These are phyloP conservation scores for Halesus radiatus DNA, from an alignment of 1,140 invertebrate species.

Conservation along the genomic window DNA sequence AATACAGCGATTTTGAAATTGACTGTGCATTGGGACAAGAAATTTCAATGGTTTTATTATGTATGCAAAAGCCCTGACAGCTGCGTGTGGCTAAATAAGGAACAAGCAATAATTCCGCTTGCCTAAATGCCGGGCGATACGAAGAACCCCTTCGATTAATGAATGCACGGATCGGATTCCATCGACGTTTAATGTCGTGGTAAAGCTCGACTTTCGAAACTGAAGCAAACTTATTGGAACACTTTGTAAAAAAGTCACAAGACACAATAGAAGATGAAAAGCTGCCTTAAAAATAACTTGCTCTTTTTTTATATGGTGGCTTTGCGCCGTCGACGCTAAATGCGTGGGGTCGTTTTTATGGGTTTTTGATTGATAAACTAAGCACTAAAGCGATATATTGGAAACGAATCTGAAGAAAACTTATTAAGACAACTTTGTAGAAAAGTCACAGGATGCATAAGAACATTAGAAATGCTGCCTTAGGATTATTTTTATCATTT, in stretches of 20 bases:
- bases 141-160: slow-evolving; percentile 20
- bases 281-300: too few relatives aligned
- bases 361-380: too few relatives aligned
- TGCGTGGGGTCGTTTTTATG: too few relatives aligned
- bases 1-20: too few relatives aligned
- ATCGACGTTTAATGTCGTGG: not conserved
- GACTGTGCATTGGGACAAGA: not conserved
- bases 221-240: not conserved
- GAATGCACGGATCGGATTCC: slow-evolving; percentile 18
- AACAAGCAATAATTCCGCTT: slow-evolving; percentile 21
- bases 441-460: too few relatives aligned
- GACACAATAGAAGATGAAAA: too few relatives aligned
- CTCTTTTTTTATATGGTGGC: too few relatives aligned
- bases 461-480: too few relatives aligned
- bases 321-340: too few relatives aligned
- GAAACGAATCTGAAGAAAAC: too few relatives aligned
- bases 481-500: too few relatives aligned
- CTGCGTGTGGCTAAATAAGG: slow-evolving; percentile 16
- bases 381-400: not conserved
- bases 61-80: not conserved
- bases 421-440: too few relatives aligned
- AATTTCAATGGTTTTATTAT: slow-evolving; percentile 10
- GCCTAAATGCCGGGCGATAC: slow-evolving; percentile 7
- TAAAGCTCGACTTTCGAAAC: not conserved
- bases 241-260: slow-evolving; percentile 1